Conservation (phyloP, 1,140 invertebrate genomes). For the Diorhabda sublineata region DNA sequence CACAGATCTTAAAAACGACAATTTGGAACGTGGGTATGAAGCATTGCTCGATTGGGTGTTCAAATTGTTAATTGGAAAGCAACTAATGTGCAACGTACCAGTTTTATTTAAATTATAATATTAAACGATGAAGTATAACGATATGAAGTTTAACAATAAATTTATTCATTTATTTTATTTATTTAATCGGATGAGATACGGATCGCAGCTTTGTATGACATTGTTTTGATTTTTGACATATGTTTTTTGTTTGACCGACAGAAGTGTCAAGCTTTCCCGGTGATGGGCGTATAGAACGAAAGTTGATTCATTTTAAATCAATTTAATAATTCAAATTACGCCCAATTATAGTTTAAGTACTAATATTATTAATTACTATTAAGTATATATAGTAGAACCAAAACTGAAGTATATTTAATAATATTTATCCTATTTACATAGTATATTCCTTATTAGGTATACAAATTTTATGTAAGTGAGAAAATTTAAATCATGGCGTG, state of each 20-base stretch:
- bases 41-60: no score
- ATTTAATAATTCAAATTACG: neutral
- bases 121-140: no score
- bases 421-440: neutral
- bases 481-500: constrained; percentile 66
- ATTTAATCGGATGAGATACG: no score
- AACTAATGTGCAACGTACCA: no score
- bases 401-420: no score
- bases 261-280: constrained; percentile 1
- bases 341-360: neutral
- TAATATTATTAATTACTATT: neutral
- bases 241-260: constrained; percentile 2
- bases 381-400: neutral
- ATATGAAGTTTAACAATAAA: no score
- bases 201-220: neutral
- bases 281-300: neutral
- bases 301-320: neutral
- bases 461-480: constrained; percentile 2
- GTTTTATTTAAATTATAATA: no score
- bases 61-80: no score
- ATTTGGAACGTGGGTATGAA: no score
- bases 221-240: neutral
- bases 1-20: no score
- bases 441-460: neutral
- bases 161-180: no score